Percentiles rank a stretch among this genome's conserved stretches.
Evolutionary conservation across 2,888 invertebrate species (phyloP).

Genomic region (Onchidella celtica): DNA sequence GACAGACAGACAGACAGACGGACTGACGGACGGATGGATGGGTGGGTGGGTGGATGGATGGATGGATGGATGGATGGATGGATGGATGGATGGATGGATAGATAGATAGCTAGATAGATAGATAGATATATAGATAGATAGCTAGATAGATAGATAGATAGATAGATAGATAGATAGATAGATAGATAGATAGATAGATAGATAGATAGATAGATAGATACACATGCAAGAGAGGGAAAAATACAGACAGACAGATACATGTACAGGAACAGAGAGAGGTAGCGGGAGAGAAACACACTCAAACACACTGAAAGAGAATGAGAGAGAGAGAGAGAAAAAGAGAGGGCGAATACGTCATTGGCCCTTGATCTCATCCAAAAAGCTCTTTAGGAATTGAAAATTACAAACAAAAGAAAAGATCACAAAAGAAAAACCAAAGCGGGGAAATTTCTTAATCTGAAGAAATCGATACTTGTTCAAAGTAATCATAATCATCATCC

Average conservation of each 20-base stretch:
- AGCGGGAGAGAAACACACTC: neutral
- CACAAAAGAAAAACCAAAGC: no score
- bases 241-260: neutral
- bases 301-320: neutral
- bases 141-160: constrained; percentile 1
- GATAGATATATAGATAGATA: no score
- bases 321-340: neutral
- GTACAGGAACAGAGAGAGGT: neutral
- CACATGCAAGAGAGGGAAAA: neutral
- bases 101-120: no score
- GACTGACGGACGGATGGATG: no score
- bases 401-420: no score
- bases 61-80: no score
- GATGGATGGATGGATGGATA: no score
- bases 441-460: no score
- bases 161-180: neutral
- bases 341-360: neutral
- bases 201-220: neutral
- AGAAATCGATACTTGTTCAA: no score
- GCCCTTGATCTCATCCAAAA: neutral
- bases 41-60: no score
- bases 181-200: neutral
- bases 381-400: neutral
- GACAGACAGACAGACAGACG: no score
- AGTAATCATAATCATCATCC: no score